Conservation (phyloP, 1,140 invertebrate genomes). For the Macrosteles quadrilineatus region DNA sequence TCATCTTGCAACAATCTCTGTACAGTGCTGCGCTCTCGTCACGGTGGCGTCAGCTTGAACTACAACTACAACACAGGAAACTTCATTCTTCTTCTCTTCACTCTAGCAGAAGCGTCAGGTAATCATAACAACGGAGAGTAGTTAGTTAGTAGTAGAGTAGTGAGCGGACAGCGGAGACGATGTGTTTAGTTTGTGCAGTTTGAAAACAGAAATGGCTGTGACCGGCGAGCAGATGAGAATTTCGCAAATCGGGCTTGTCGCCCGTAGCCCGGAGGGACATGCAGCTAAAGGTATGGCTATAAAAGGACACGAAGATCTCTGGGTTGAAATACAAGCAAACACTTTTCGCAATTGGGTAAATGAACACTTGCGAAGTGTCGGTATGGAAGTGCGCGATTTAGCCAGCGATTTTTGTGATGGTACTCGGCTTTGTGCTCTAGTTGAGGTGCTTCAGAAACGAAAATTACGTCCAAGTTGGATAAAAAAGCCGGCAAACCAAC, state of each 20-base stretch:
- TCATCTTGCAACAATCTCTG: too few relatives aligned
- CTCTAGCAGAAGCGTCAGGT: too few relatives aligned
- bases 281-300: constrained; percentile 91
- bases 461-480: constrained; percentile 75
- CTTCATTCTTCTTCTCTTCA: too few relatives aligned
- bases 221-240: constrained; percentile 18
- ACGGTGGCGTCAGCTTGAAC: too few relatives aligned
- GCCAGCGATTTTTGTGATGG: constrained; percentile 87
- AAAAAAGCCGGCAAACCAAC: constrained; percentile 85
- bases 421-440: constrained; percentile 85
- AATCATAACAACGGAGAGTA: too few relatives aligned
- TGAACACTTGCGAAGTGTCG: constrained; percentile 74
- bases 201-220: background rate
- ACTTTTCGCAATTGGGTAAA: constrained; percentile 99
- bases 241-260: constrained; percentile 68
- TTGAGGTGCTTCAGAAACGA: constrained; percentile 84
- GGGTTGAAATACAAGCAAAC: constrained; percentile 96
- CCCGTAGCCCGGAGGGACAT: constrained; percentile 86
- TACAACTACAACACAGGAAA: too few relatives aligned
- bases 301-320: constrained; percentile 89
- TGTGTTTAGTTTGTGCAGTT: too few relatives aligned
- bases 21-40: too few relatives aligned
- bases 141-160: too few relatives aligned
- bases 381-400: constrained; percentile 72
- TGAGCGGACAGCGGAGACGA: too few relatives aligned